phyloP scores from a whole-genome alignment of 37 sponge, comb jelly and placozoan genomes.

The Haliclona indistincta region DNA sequence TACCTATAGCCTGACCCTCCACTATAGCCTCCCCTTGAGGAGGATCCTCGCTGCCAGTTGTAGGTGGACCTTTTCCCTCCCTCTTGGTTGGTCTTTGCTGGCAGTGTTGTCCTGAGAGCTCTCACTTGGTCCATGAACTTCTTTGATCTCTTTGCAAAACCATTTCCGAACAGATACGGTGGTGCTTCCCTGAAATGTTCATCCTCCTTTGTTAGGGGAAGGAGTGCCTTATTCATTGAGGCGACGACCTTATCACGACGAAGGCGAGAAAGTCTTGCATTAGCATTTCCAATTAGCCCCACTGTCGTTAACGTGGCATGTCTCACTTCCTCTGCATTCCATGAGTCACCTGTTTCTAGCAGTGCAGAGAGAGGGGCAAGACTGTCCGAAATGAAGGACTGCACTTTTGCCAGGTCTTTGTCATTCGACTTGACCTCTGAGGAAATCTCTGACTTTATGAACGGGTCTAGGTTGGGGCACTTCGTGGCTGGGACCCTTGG shows the following conservation, averaged over 20 bases:
- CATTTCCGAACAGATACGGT: conserved; percentile 14
- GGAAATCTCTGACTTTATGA: too few species aligned
- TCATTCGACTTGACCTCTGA: too few species aligned
- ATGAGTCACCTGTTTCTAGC: conserved; percentile 15
- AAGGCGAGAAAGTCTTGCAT: conserved; percentile 5
- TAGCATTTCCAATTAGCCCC: conserved; percentile 15
- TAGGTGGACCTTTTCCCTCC: conserved; percentile 8
- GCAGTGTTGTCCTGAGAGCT: too few species aligned
- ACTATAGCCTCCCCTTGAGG: background rate
- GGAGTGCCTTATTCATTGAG: conserved; percentile 17
- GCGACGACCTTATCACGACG: background rate
- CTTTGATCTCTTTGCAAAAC: conserved; percentile 22
- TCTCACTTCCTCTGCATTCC: background rate
- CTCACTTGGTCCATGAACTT: conserved; percentile 16
- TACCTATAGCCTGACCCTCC: conserved; percentile 11
- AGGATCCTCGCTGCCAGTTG: too few species aligned
- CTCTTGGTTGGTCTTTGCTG: too few species aligned
- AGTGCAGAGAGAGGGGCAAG: conserved; percentile 28
- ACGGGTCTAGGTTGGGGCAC: too few species aligned
- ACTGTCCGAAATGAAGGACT: conserved; percentile 17
- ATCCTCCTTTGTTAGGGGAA: conserved; percentile 14
- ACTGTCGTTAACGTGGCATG: background rate
- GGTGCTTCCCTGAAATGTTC: conserved; percentile 13
- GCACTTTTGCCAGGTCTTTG: too few species aligned
- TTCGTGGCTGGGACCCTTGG: too few species aligned